Conservation (phyloP, 2,797 vertebrate genomes). For the Siniperca obscura region DNA sequence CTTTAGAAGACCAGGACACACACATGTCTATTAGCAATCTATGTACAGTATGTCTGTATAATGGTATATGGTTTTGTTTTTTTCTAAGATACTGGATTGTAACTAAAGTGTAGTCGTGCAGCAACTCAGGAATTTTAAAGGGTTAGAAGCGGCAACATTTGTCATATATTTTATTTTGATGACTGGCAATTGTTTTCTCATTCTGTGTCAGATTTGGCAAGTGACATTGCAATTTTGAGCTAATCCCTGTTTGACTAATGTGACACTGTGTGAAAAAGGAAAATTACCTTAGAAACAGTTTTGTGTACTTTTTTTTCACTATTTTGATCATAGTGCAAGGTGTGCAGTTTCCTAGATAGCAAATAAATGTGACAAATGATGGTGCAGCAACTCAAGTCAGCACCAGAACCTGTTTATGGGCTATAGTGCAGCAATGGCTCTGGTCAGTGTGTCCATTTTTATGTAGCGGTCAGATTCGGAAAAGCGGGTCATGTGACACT, state of each 20-base stretch:
- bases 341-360: not conserved
- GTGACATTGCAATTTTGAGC: not conserved
- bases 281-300: not conserved
- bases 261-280: not conserved
- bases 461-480: not conserved
- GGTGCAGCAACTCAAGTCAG: slow-evolving; percentile 1
- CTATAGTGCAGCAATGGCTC: too few species aligned
- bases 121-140: not conserved
- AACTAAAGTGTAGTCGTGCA: not conserved
- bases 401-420: not conserved
- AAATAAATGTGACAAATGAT: slow-evolving; percentile 5
- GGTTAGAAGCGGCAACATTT: not conserved
- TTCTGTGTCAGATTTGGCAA: not conserved
- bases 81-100: not conserved
- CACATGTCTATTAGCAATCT: slow-evolving; percentile 1
- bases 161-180: not conserved
- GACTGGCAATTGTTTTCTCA: not conserved
- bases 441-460: not conserved
- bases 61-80: not conserved
- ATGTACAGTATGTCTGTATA: not conserved
- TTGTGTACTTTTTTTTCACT: not conserved
- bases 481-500: not conserved
- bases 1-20: slow-evolving; percentile 32
- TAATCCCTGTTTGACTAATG: not conserved
- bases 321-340: not conserved